A percentile compares a stretch with the other conserved stretches of the same genome.
Evolutionary conservation across 2,797 vertebrate genomes (phyloP).

Genomic region (Phataginus tricuspis): DNA sequence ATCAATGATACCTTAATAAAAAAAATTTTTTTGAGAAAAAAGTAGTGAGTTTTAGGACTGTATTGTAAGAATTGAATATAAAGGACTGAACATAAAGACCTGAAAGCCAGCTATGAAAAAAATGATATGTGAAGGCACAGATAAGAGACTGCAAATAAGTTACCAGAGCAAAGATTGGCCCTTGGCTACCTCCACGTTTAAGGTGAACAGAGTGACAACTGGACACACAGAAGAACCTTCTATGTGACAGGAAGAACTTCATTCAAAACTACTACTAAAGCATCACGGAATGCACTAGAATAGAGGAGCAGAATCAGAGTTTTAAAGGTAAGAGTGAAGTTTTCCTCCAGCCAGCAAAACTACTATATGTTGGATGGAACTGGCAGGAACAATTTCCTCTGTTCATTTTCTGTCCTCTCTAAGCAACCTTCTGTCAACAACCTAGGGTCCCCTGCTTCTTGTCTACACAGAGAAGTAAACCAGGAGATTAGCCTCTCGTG

Average conservation of each 20-base stretch:
- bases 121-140: neutral
- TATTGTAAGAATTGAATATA: neutral
- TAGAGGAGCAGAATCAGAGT: neutral
- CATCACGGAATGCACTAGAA: neutral
- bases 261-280: conserved; percentile 33
- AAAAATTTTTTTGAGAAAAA: too few species aligned
- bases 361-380: neutral
- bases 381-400: too few species aligned
- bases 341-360: conserved; percentile 20
- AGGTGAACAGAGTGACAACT: neutral
- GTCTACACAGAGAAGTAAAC: neutral
- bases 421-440: too few species aligned
- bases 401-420: too few species aligned
- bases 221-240: neutral
- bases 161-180: neutral
- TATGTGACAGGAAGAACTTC: neutral
- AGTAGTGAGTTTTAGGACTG: neutral
- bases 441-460: too few species aligned
- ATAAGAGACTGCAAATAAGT: neutral
- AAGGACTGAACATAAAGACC: conserved; percentile 1
- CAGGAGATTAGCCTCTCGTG: neutral
- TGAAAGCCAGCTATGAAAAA: conserved; percentile 44
- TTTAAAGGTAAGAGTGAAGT: conserved; percentile 43
- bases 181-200: neutral
- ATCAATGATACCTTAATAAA: too few species aligned